Evolutionary conservation across 2,797 vertebrate genomes (phyloP), one percentile per base, ranked within the genome.

Genomic region (Centroberyx gerrardi): DNA sequence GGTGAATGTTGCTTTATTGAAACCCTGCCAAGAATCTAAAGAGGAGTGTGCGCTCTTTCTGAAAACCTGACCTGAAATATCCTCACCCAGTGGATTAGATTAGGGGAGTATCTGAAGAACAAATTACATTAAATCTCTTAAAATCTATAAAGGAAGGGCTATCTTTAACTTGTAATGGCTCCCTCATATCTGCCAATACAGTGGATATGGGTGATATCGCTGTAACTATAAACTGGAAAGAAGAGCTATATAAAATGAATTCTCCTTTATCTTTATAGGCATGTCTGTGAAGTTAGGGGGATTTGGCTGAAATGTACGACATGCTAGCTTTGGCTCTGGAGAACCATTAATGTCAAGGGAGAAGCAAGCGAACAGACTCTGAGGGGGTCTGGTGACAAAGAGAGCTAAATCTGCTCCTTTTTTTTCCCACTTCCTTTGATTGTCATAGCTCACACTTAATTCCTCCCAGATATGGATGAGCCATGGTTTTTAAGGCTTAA

Each of bases 391-490:
- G 56, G 75, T 82, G 87, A 92, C 92, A 92, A 92, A 92, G 85
- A 80, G 75, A 85, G 86, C 83, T 84, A 81, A 88, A 92, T 87
- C 90, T 33, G 49, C 64, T 87, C 71, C 76, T 87, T 90, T 85
- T 73, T 83, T 81, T 52, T 55, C 17, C 56, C 4, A 76, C 82
- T 88, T 82, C 83, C 78, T 90, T 90, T 93, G 91, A 93, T 92
- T 93, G 91, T 89, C 86, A 88, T 74, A 89, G 85, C 88, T 89
- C 87, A 80, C 78, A 78, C 83, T 90, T 92, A 94, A 93, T 93
- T 92, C 92, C 88, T 87, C 56, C 28, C 29, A 64, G 90, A 89
- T 92, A 78, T 88, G 90, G 90, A 92, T 92, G 91, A 92, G 89
- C 90, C 78, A 58, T 76, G 84, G 78, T 83, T 92, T 92, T 90